A percentile compares a stretch with the other conserved stretches of the same genome.
Conservation (phyloP, 2,888 invertebrate genomes). For the Pollenia labialis region DNA sequence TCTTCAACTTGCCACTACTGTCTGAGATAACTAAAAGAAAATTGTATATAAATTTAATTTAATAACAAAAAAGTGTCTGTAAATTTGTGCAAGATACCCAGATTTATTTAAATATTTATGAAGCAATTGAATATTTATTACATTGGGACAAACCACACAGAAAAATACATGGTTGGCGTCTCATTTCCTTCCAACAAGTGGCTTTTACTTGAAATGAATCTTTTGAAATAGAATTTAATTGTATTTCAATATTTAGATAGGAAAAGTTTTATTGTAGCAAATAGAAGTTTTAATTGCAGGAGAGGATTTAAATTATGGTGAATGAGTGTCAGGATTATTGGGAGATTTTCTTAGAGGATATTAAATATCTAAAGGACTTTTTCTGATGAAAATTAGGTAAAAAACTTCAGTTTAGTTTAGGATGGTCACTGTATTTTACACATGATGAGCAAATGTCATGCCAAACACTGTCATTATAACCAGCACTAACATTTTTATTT, state of each 20-base stretch:
- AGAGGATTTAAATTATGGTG: slow-evolving; percentile 12
- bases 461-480: slow-evolving; percentile 13
- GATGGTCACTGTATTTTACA: neutral
- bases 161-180: slow-evolving; percentile 1
- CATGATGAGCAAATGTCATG: slow-evolving; percentile 2
- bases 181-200: slow-evolving; percentile 40
- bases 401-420: neutral
- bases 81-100: slow-evolving; percentile 10
- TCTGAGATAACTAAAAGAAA: neutral
- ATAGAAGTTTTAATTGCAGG: slow-evolving; percentile 42
- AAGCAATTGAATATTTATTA: slow-evolving; percentile 51
- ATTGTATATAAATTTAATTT: slow-evolving; percentile 6
- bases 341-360: neutral
- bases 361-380: too few relatives aligned
- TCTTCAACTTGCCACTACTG: neutral
- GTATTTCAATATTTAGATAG: slow-evolving; percentile 23
- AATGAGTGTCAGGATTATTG: neutral
- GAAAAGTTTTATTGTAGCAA: slow-evolving; percentile 34
- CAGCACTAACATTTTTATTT: neutral
- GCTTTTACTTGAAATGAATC: slow-evolving; percentile 2
- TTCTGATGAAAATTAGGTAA: too few relatives aligned
- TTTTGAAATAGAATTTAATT: slow-evolving; percentile 29
- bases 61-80: neutral
- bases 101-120: slow-evolving; percentile 44
- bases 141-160: slow-evolving; percentile 21